Percentiles rank a stretch among this genome's conserved stretches.
These are phyloP conservation scores for Beris morrisii DNA, from an alignment of 2,888 invertebrate genomes.

Conservation along the genomic window DNA sequence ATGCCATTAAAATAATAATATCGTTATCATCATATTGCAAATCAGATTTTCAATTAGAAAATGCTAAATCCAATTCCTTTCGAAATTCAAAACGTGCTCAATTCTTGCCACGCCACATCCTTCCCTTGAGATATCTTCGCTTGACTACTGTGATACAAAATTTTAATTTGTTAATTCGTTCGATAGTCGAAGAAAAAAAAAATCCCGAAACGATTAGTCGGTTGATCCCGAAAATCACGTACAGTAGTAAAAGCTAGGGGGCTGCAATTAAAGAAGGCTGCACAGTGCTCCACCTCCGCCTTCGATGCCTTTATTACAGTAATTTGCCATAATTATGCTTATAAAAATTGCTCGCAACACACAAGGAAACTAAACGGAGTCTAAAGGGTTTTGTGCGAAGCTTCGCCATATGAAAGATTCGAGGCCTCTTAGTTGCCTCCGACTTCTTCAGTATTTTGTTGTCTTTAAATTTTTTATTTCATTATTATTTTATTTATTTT, in stretches of 20 bases:
- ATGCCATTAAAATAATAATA: too few relatives aligned
- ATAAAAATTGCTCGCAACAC: constrained; percentile 27
- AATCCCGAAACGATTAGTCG: constrained; percentile 4
- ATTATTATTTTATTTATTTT: constrained; percentile 7
- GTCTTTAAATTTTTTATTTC: too few relatives aligned
- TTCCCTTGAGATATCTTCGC: too few relatives aligned
- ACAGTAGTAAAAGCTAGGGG: constrained; percentile 30
- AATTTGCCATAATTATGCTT: constrained; percentile 33
- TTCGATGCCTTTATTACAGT: constrained; percentile 30
- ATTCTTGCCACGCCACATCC: too few relatives aligned
- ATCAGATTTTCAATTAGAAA: too few relatives aligned
- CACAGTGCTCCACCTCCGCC: constrained; percentile 31
- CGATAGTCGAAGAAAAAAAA: neutral
- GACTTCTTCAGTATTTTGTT: neutral
- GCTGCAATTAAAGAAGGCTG: constrained; percentile 28
- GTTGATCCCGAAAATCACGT: constrained; percentile 19
- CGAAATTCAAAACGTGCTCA: too few relatives aligned
- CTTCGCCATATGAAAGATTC: neutral
- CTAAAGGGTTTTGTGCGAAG: neutral
- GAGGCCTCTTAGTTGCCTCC: neutral
- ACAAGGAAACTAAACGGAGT: constrained; percentile 10
- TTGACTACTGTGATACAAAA: neutral
- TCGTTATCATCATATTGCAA: too few relatives aligned
- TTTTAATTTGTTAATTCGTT: constrained; percentile 30
- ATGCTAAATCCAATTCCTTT: too few relatives aligned